Conservation (phyloP, 2,113 vertebrate species). For the Gobius niger region DNA sequence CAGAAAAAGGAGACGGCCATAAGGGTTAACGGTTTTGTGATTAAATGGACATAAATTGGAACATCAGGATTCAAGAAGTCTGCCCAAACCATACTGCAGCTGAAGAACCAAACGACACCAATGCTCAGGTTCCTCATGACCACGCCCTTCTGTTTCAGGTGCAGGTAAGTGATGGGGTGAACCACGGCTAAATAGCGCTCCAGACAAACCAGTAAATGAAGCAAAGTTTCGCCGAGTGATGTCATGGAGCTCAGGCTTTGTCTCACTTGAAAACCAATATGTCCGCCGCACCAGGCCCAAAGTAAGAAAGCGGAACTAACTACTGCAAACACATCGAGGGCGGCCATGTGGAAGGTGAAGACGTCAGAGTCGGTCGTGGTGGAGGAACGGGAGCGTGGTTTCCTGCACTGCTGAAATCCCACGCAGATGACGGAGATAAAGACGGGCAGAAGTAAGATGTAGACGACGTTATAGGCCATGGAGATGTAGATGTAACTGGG, state of each 20-base stretch:
- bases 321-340: background rate
- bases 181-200: background rate
- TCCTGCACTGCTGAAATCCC: too few species aligned
- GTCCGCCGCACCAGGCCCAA: too few species aligned
- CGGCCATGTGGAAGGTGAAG: background rate
- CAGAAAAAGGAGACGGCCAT: conserved; percentile 3
- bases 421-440: too few species aligned
- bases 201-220: conserved; percentile 9
- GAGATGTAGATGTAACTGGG: too few species aligned
- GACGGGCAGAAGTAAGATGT: too few species aligned
- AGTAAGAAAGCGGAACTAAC: too few species aligned
- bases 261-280: too few species aligned
- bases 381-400: too few species aligned
- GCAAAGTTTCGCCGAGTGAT: background rate
- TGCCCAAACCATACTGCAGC: conserved; percentile 17
- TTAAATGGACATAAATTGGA: background rate
- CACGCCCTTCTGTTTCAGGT: background rate
- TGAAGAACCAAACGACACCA: conserved; percentile 6
- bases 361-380: too few species aligned
- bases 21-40: background rate
- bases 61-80: background rate
- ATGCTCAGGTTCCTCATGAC: too few species aligned
- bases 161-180: background rate
- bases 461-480: too few species aligned
- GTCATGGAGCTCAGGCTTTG: accelerated